Conservation (phyloP, 2,113 vertebrate species). For the Tenebrosternarchus preto region DNA sequence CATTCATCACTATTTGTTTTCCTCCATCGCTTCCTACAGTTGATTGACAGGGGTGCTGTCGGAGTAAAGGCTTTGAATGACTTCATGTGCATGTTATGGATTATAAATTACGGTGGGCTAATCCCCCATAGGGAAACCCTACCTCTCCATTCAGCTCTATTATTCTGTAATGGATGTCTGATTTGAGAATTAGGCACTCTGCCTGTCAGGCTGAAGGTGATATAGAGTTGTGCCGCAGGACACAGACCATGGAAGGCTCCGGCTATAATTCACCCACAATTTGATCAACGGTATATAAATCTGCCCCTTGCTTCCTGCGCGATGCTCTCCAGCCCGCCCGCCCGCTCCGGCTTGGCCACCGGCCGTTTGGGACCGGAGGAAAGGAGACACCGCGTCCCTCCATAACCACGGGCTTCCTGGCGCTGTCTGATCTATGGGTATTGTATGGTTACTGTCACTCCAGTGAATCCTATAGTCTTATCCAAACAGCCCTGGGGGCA, state of each 20-base stretch:
- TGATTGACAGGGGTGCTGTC: slow-evolving; percentile 74
- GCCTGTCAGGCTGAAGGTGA: slow-evolving; percentile 72
- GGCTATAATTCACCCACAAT: slow-evolving; percentile 76
- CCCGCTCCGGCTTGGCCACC: slow-evolving; percentile 58
- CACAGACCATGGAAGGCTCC: slow-evolving; percentile 53
- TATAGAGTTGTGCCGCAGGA: slow-evolving; percentile 63
- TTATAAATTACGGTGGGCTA: slow-evolving; percentile 78
- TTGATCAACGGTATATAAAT: slow-evolving; percentile 78
- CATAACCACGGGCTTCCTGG: slow-evolving; percentile 32
- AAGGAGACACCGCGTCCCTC: slow-evolving; percentile 58
- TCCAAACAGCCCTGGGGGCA: slow-evolving; percentile 18
- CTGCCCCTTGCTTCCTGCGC: slow-evolving; percentile 66
- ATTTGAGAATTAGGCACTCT: slow-evolving; percentile 74
- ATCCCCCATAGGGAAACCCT: slow-evolving; percentile 78
- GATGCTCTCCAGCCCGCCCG: slow-evolving; percentile 17
- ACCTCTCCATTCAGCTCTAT: slow-evolving; percentile 73
- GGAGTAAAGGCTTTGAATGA: slow-evolving; percentile 63
- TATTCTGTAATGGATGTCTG: slow-evolving; percentile 80
- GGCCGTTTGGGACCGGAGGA: slow-evolving; percentile 61
- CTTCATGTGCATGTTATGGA: slow-evolving; percentile 69
- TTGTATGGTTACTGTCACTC: slow-evolving; percentile 47
- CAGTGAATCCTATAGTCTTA: slow-evolving; percentile 36
- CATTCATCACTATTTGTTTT: slow-evolving; percentile 58
- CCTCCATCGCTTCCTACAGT: slow-evolving; percentile 50
- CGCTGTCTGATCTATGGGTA: slow-evolving; percentile 47